A percentile compares a stretch with the other conserved stretches of the same genome.
These are phyloP conservation scores for Dolichopus griseipennis DNA, from an alignment of 2,888 invertebrate genomes.

Conservation along the genomic window DNA sequence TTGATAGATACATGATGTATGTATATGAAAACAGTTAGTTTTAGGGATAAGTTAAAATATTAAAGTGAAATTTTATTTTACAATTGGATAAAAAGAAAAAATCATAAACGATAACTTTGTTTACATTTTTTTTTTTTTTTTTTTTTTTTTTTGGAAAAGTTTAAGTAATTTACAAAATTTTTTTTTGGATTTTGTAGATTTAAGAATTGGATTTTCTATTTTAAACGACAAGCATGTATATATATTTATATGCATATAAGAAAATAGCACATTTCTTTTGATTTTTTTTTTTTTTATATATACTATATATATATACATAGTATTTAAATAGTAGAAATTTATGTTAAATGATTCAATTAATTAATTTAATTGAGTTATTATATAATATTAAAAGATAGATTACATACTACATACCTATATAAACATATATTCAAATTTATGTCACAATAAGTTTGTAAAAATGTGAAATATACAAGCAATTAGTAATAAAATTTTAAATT, in stretches of 20 bases:
- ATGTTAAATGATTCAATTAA: constrained; percentile 6
- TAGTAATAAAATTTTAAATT: not conserved
- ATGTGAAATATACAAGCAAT: not conserved
- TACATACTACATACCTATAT: not conserved
- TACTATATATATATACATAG: too few species aligned
- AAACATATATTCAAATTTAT: not conserved
- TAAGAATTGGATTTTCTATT: not conserved
- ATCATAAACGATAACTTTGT: not conserved
- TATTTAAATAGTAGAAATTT: not conserved
- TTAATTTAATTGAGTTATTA: constrained; percentile 5
- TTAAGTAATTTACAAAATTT: too few species aligned
- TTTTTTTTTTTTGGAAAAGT: too few species aligned
- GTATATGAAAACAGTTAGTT: too few species aligned
- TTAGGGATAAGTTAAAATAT: too few species aligned
- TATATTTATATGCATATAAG: too few species aligned
- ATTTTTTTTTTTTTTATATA: not conserved
- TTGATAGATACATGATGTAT: too few species aligned
- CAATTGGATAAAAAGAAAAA: too few species aligned
- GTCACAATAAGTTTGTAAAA: not conserved
- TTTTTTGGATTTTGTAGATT: not conserved
- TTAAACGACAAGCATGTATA: too few species aligned
- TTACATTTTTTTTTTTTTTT: not conserved
- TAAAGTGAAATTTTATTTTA: too few species aligned
- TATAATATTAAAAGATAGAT: too few species aligned
- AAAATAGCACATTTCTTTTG: not conserved